phyloP scores from a whole-genome alignment of 35 echinoderm and acorn worm species.

The Ophioderma brevispina region DNA sequence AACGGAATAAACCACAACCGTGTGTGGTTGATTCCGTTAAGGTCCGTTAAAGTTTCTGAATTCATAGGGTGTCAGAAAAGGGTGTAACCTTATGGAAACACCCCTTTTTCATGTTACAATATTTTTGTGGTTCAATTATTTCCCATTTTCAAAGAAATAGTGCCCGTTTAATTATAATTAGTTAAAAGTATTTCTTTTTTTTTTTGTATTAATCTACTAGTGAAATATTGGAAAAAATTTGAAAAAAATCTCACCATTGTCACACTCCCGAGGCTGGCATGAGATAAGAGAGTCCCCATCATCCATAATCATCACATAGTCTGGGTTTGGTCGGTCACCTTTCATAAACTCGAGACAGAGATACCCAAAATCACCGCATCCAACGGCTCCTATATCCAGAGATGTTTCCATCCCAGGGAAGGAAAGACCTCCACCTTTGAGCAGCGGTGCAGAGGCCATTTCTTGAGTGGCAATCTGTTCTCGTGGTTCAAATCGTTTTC shows the following conservation, averaged over 20 bases:
- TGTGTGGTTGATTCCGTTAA: too few species aligned
- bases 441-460: slow-evolving; percentile 46
- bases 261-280: background rate
- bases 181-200: background rate
- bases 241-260: background rate
- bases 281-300: background rate
- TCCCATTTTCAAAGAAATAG: too few species aligned
- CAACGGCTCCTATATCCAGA: slow-evolving; percentile 57
- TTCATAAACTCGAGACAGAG: slow-evolving; percentile 82
- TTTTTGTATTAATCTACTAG: background rate
- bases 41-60: too few species aligned
- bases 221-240: too few species aligned
- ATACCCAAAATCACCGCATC: slow-evolving; percentile 61
- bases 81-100: too few species aligned
- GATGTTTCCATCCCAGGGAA: slow-evolving; percentile 40
- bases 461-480: slow-evolving; percentile 40
- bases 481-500: slow-evolving; percentile 20
- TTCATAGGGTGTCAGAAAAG: too few species aligned
- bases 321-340: slow-evolving; percentile 58
- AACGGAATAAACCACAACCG: too few species aligned
- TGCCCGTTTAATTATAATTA: too few species aligned
- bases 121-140: too few species aligned
- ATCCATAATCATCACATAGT: slow-evolving; percentile 21
- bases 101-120: too few species aligned
- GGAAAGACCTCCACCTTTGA: slow-evolving; percentile 35